These are phyloP conservation scores for Entomobrya proxima DNA, from an alignment of 2,888 invertebrate species.

Conservation along the genomic window DNA sequence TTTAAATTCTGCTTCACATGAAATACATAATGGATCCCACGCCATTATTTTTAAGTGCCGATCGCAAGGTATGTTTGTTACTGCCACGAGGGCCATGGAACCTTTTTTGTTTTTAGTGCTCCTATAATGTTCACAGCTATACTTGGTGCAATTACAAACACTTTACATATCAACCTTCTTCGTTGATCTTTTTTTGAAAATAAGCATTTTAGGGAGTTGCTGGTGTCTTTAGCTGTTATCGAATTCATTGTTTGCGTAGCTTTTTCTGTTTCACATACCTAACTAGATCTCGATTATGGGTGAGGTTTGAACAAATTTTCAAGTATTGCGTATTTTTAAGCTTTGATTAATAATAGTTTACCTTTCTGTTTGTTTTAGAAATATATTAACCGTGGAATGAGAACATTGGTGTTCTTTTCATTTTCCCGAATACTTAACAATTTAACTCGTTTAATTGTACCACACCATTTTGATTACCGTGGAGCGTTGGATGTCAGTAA, in stretches of 20 bases:
- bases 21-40: background rate
- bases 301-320: background rate
- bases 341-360: background rate
- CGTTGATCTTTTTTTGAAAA: background rate
- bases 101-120: background rate
- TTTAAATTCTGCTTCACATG: background rate
- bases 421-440: background rate
- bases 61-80: background rate
- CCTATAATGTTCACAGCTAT: background rate
- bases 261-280: background rate
- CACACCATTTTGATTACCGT: background rate
- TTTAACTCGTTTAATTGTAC: background rate
- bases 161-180: background rate
- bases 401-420: background rate
- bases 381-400: background rate
- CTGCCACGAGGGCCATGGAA: background rate
- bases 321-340: background rate
- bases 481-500: background rate
- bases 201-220: background rate
- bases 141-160: background rate
- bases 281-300: background rate
- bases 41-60: background rate
- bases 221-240: background rate
- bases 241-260: background rate
- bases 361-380: background rate